phyloP scores from a whole-genome alignment of 92 coral and sea anemone species.

The Actinernus sp. region DNA sequence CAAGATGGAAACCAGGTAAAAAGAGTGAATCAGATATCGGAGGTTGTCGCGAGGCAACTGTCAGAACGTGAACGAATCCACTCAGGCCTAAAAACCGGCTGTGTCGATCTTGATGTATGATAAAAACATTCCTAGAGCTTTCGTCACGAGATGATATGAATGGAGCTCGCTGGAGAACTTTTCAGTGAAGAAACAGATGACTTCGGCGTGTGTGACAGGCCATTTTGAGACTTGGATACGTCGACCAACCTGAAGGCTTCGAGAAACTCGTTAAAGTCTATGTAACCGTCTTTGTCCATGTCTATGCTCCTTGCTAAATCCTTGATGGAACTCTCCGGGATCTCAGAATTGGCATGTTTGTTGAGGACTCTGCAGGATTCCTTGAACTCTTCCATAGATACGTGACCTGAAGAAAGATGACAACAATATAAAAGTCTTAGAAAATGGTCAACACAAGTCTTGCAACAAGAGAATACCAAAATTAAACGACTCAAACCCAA shows the following conservation, averaged over 20 bases:
- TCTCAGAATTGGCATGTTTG: conserved; percentile 84
- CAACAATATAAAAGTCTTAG: background rate
- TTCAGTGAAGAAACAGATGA: background rate
- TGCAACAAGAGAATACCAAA: too few relatives aligned
- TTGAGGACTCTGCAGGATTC: conserved; percentile 83
- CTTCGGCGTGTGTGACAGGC: background rate
- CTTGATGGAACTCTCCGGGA: conserved; percentile 83
- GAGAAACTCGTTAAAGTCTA: conserved; percentile 95
- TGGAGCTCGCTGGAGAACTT: background rate
- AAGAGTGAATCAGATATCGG: too few relatives aligned
- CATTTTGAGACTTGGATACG: conserved; percentile 46
- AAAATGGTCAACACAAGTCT: background rate
- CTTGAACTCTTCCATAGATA: conserved; percentile 93
- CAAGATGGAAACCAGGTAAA: too few relatives aligned
- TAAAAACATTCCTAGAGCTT: background rate
- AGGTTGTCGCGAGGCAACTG: too few relatives aligned
- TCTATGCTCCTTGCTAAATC: conserved; percentile 93
- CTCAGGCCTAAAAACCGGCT: too few relatives aligned
- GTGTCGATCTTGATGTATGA: too few relatives aligned
- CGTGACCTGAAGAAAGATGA: conserved; percentile 79
- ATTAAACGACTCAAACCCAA: background rate
- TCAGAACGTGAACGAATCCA: too few relatives aligned
- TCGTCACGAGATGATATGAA: background rate
- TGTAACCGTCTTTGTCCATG: conserved; percentile 91
- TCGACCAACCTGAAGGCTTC: conserved; percentile 96